phyloP scores from a whole-genome alignment of 2,113 vertebrate species.

The Syngnathus scovelli region DNA sequence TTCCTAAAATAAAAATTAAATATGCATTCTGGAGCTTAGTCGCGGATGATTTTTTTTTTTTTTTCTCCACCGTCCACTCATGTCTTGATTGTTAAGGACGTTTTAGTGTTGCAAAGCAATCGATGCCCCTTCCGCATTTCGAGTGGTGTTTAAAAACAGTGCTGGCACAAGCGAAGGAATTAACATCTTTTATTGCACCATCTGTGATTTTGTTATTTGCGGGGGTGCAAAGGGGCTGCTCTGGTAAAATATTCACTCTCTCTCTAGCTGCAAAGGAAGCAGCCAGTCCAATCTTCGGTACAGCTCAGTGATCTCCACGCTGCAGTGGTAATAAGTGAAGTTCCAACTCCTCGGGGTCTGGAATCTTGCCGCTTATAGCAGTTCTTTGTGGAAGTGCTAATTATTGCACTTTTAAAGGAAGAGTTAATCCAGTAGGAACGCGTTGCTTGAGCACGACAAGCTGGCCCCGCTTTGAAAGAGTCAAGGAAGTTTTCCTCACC shows the following conservation, averaged over 20 bases:
- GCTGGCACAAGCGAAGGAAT: slow-evolving; percentile 36
- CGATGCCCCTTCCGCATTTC: slow-evolving; percentile 49
- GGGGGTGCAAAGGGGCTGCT: slow-evolving; percentile 22
- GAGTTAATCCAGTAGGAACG: slow-evolving; percentile 49
- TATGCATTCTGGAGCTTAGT: too few species aligned
- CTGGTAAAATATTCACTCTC: slow-evolving; percentile 30
- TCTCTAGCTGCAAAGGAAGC: slow-evolving; percentile 36
- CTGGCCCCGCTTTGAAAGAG: slow-evolving; percentile 18
- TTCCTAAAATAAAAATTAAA: background rate
- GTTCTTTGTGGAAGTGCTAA: slow-evolving; percentile 41
- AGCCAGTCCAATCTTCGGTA: slow-evolving; percentile 23
- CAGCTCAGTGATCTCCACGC: slow-evolving; percentile 16
- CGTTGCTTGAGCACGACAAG: slow-evolving; percentile 9
- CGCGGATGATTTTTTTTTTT: slow-evolving; percentile 1
- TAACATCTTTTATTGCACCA: slow-evolving; percentile 60
- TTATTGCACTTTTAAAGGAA: slow-evolving; percentile 42
- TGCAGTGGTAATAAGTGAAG: slow-evolving; percentile 43
- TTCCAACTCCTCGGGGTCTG: slow-evolving; percentile 35
- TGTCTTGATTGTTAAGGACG: slow-evolving; percentile 1
- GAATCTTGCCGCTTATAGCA: slow-evolving; percentile 44
- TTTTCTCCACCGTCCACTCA: background rate
- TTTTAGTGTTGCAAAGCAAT: slow-evolving; percentile 30
- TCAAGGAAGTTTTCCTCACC: slow-evolving; percentile 71
- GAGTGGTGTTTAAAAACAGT: slow-evolving; percentile 28
- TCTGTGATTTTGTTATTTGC: slow-evolving; percentile 57